Conservation (phyloP, 2,888 invertebrate species). For the Sphinx pinastri region DNA sequence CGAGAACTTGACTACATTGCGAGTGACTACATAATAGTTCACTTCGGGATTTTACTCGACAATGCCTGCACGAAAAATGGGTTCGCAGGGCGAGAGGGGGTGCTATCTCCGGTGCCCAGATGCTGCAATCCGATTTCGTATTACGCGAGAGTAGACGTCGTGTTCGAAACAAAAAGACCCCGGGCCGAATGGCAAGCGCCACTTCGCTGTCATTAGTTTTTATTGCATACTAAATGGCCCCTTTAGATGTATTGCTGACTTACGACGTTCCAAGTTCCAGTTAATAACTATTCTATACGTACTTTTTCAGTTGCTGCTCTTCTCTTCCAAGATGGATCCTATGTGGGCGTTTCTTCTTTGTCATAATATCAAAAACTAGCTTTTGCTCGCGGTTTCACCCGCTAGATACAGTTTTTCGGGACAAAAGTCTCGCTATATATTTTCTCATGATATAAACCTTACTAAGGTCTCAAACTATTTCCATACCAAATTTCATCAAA, state of each 20-base stretch:
- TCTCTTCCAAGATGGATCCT: neutral
- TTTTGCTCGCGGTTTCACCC: too few species aligned
- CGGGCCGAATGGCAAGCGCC: constrained; percentile 13
- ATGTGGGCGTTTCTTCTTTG: too few species aligned
- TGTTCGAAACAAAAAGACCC: constrained; percentile 5
- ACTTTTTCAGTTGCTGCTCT: too few species aligned
- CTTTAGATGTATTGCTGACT: constrained; percentile 7
- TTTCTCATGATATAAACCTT: too few species aligned
- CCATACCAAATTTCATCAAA: too few species aligned
- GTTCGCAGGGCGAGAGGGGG: constrained; percentile 32
- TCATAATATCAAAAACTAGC: too few species aligned
- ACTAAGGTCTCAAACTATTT: too few species aligned
- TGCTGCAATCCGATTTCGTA: constrained; percentile 53
- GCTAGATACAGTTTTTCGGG: too few species aligned
- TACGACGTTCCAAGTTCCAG: neutral
- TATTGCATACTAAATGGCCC: constrained; percentile 14
- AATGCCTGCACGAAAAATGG: constrained; percentile 46
- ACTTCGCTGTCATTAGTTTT: neutral
- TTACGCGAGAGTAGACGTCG: constrained; percentile 33
- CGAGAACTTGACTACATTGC: neutral
- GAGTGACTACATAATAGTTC: neutral
- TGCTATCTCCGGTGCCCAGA: constrained; percentile 52
- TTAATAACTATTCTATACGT: neutral
- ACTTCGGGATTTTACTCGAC: constrained; percentile 33
- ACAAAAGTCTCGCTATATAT: too few species aligned